Evolutionary conservation across 1,140 invertebrate genomes (phyloP), one percentile per base, ranked within the genome.

Genomic region (Dinothrombium tinctorium): DNA sequence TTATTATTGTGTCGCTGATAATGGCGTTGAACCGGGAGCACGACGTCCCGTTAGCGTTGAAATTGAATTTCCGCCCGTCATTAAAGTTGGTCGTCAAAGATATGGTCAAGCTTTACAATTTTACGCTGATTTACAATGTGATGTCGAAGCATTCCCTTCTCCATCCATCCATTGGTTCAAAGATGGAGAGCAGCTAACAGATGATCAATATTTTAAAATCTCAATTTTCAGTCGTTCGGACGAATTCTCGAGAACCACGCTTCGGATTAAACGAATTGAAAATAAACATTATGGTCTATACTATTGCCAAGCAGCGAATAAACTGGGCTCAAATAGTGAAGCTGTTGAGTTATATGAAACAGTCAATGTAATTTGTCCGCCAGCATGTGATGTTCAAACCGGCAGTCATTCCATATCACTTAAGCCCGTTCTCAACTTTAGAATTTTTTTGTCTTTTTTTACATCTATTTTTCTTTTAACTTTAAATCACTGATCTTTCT

Each of bases 1-100:
- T 0, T 87, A 87, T 58, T 87, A 86, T 55, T 90, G 84, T 51
- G 76, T 89, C n/a, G 83, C 82, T 22, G 82, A 89, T 55, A 89
- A 90, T 56, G 75, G 54, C 19, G 81, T 87, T 1, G 79, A 78
- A 33, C 72, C 71, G 49, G 82, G 81, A 2, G 72, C 76, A n/a
- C 60, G 77, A 26, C 64, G 82, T 47, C 83, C 86, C 52, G 78
- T 89, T 45, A 79, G 78, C 45, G 67, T 89, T 1, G 82, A 87
- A 59, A 76, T 86, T 19, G 80, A 86, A 59, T 56, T 50, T 51
- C 62, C 76, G 0, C 82, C 83, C 0, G 74, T 83, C 0, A 76
- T 89, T 23, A 73, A 70, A 3, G 76, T 80, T 12, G 74, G 77
- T 1, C 46, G 50, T 26, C 46, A 46, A 12, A 64, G 77, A 11